Evolutionary conservation across 2,888 invertebrate species (phyloP), one percentile per base, ranked within the genome.

Genomic region (Polydrusus pterygomalis): DNA sequence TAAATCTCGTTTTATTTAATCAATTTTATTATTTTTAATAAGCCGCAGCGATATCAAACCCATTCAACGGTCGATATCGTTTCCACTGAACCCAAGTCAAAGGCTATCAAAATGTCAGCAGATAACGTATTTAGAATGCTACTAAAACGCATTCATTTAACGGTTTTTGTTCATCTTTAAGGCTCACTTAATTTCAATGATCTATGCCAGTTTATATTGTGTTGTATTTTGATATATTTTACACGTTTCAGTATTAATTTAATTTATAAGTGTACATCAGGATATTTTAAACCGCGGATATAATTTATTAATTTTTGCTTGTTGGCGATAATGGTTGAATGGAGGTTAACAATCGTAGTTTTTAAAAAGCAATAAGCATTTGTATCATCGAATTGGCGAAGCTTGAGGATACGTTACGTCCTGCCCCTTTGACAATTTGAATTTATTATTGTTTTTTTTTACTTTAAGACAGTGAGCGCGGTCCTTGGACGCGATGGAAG

Each of bases 171-270:
- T 79, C 79, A 78, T 80, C 74, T 83, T 82, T 82, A 83, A 84
- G 83, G 83, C 83, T 83, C 83, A 83, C 82, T 83, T 80, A 77
- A 62, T 83, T 81, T 80, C 77, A 84, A 83, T 84, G 81, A 81
- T 81, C 80, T 83, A 79, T 81, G 72, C 75, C 47, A 49, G 73
- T 60, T 69, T 73, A 77, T 77, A 77, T 77, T 74, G 77, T 77
- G 74, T 74, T 77, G 51, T 70, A 64, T 77, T 72, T 54, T 77
- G 60, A 70, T 74, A 60, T 60, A 43, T 67, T 70, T 70, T 74
- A 71, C 63, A 71, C 43, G 67, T 56, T 47, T 43, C n/a, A 43
- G 20, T 63, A 49, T 34, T 60, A 38, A 60, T 38, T 60, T 60
- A 60, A 47, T 47, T 47, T 47, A 47, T 47, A 7, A 17, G 2